Conservation (phyloP, 2,888 invertebrate species). For the Dusona sp. region DNA sequence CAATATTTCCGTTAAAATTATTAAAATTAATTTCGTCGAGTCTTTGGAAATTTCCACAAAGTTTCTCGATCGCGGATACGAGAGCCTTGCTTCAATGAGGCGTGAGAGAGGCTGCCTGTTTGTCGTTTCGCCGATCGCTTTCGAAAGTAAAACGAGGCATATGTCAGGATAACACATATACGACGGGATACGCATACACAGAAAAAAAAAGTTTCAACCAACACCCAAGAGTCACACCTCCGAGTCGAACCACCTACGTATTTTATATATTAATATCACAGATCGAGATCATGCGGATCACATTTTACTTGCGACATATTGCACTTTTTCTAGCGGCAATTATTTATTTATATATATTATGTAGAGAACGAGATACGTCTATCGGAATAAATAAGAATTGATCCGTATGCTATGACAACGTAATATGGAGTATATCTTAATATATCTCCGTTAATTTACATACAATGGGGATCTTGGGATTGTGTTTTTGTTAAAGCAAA, state of each 20-base stretch:
- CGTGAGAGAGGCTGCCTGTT: conserved; percentile 47
- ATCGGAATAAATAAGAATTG: conserved; percentile 27
- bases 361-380: neutral
- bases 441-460: conserved; percentile 20
- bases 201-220: conserved; percentile 39
- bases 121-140: conserved; percentile 59
- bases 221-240: conserved; percentile 65
- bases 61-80: conserved; percentile 26
- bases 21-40: conserved; percentile 37
- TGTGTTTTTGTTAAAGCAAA: neutral
- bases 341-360: neutral
- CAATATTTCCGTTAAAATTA: neutral
- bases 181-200: neutral
- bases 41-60: conserved; percentile 68
- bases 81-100: conserved; percentile 60
- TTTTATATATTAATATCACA: conserved; percentile 41
- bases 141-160: conserved; percentile 62
- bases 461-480: conserved; percentile 9
- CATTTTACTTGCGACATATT: conserved; percentile 61
- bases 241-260: conserved; percentile 56
- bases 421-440: neutral
- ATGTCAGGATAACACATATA: conserved; percentile 32
- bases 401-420: conserved; percentile 9
- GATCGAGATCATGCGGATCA: conserved; percentile 35
- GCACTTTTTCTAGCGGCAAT: conserved; percentile 26